A percentile compares a stretch with the other conserved stretches of the same genome.
Conservation (phyloP, 2,888 invertebrate genomes). For the Myathropa florea region DNA sequence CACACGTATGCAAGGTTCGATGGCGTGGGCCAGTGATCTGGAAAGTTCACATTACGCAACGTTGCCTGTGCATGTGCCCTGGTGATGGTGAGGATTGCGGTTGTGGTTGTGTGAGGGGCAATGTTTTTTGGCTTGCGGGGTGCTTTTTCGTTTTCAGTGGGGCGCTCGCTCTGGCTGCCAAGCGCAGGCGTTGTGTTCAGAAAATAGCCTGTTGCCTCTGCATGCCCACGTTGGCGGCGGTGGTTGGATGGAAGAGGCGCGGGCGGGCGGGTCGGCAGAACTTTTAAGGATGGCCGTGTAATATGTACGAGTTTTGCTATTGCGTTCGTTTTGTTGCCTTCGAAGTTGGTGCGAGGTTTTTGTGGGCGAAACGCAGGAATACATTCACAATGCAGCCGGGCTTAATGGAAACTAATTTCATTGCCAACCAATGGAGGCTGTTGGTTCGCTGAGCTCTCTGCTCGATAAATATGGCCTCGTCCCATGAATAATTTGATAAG, state of each 20-base stretch:
- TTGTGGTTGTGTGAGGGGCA: slow-evolving; percentile 39
- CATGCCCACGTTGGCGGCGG: slow-evolving; percentile 25
- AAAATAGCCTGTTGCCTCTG: slow-evolving; percentile 65
- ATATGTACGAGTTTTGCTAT: slow-evolving; percentile 16
- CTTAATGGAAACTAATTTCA: slow-evolving; percentile 21
- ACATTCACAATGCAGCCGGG: slow-evolving; percentile 52
- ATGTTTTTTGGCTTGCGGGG: slow-evolving; percentile 49
- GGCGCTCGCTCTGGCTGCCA: neutral
- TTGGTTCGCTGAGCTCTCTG: neutral
- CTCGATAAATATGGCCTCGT: neutral
- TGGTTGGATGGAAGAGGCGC: slow-evolving; percentile 18
- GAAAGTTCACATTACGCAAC: slow-evolving; percentile 58
- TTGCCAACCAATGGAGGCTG: neutral
- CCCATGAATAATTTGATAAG: neutral
- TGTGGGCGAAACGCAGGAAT: slow-evolving; percentile 29
- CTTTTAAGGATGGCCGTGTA: slow-evolving; percentile 22
- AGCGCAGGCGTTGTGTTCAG: slow-evolving; percentile 35
- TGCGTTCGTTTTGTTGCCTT: slow-evolving; percentile 26
- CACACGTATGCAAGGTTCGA: neutral
- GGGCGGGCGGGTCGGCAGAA: slow-evolving; percentile 2
- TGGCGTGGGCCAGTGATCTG: slow-evolving; percentile 18
- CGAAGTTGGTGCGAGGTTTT: neutral
- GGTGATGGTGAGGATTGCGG: slow-evolving; percentile 17
- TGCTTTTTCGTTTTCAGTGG: slow-evolving; percentile 30
- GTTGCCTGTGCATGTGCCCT: neutral